Evolutionary conservation across 2,888 invertebrate species (phyloP).

Genomic region (Portevinia maculata): DNA sequence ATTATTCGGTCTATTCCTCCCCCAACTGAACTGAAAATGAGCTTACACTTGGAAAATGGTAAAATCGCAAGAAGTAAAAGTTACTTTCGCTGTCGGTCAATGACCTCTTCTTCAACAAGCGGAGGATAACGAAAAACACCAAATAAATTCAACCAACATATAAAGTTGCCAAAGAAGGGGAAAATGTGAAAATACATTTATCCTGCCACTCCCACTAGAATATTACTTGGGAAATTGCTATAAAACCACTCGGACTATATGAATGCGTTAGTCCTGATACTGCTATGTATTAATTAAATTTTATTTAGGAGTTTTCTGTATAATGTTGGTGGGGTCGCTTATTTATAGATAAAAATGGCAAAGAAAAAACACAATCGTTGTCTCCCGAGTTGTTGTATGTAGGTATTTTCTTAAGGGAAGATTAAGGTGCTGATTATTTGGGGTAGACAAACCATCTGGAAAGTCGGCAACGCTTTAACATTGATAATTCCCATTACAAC

Average conservation of each 20-base stretch:
- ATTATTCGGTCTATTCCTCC: constrained; percentile 34
- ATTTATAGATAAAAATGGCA: constrained; percentile 1
- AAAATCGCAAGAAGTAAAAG: constrained; percentile 65
- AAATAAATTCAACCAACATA: constrained; percentile 11
- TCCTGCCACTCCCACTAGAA: constrained; percentile 63
- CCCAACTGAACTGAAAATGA: constrained; percentile 50
- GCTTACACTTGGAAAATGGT: constrained; percentile 30
- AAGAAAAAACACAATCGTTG: constrained; percentile 11
- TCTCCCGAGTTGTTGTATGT: constrained; percentile 5
- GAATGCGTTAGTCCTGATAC: constrained; percentile 3
- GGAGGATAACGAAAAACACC: constrained; percentile 23
- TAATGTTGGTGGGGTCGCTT: constrained; percentile 24
- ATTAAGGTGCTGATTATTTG: no score
- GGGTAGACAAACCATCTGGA: no score
- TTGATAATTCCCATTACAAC: no score
- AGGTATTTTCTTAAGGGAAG: no score
- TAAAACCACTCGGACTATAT: neutral
- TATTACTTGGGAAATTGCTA: constrained; percentile 57
- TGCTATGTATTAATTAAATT: constrained; percentile 29
- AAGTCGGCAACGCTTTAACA: no score
- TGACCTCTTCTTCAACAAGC: constrained; percentile 41
- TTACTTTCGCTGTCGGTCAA: constrained; percentile 42
- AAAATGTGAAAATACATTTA: constrained; percentile 20
- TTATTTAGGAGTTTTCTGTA: constrained; percentile 25
- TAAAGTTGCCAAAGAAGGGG: constrained; percentile 8